These are phyloP conservation scores for Pachypanchax playfairii DNA, from an alignment of 2,113 vertebrate species.

Conservation along the genomic window DNA sequence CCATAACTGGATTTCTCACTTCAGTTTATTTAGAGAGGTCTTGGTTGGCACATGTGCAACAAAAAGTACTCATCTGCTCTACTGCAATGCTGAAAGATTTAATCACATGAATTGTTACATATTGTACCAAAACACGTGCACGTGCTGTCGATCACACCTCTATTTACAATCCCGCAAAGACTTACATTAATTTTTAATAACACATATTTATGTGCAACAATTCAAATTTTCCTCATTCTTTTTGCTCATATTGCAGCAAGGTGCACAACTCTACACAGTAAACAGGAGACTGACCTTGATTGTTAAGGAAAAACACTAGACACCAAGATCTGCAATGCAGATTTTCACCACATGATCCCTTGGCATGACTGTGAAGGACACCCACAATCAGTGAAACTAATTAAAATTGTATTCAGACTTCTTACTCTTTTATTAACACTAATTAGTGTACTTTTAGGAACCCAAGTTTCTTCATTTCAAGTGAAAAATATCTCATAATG, in stretches of 20 bases:
- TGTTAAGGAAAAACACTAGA: constrained; percentile 8
- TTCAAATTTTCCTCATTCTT: not conserved
- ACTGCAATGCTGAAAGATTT: not conserved
- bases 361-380: constrained; percentile 40
- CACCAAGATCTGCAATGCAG: constrained; percentile 43
- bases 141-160: not conserved
- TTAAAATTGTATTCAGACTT: constrained; percentile 30
- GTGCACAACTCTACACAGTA: not conserved
- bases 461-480: not conserved
- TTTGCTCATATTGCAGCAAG: not conserved
- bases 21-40: too few relatives aligned
- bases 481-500: not conserved
- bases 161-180: too few relatives aligned
- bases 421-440: not conserved
- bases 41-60: too few relatives aligned
- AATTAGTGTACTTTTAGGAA: not conserved
- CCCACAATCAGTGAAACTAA: constrained; percentile 25
- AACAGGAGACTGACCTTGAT: constrained; percentile 31
- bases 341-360: constrained; percentile 20
- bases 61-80: too few relatives aligned
- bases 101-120: not conserved
- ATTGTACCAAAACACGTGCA: not conserved
- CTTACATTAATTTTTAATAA: too few relatives aligned
- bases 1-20: too few relatives aligned
- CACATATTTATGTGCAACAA: too few relatives aligned